Evolutionary conservation across 1,140 invertebrate genomes (phyloP).

Genomic region (Bombus ignitus): DNA sequence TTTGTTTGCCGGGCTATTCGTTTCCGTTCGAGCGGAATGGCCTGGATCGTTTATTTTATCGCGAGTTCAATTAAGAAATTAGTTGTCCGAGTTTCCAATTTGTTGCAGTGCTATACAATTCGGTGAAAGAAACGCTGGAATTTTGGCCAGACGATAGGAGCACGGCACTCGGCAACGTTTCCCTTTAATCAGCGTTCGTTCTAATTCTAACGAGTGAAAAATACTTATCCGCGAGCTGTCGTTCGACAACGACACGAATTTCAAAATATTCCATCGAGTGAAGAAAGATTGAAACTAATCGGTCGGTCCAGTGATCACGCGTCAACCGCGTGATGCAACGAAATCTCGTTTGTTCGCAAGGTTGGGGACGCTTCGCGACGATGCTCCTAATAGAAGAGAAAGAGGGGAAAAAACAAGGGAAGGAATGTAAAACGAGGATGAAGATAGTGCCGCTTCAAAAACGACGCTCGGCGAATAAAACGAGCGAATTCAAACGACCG

Average conservation of each 20-base stretch:
- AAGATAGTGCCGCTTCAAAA: constrained; percentile 6
- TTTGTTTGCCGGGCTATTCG: no score
- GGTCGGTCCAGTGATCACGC: no score
- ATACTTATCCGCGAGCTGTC: constrained; percentile 1
- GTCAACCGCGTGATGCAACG: no score
- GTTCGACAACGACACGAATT: not conserved
- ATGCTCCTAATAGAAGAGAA: not conserved
- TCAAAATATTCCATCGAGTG: not conserved
- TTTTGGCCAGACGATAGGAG: not conserved
- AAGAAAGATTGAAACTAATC: not conserved
- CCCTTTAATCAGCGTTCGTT: not conserved
- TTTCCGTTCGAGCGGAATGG: no score
- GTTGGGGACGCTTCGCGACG: not conserved
- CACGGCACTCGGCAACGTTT: not conserved
- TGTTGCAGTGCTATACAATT: not conserved
- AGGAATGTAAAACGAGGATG: not conserved
- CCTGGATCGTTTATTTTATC: no score
- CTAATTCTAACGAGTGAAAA: constrained; percentile 15
- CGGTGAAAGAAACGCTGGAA: not conserved
- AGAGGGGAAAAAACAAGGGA: not conserved
- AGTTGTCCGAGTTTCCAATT: no score
- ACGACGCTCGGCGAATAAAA: not conserved
- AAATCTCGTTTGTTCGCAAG: not conserved
- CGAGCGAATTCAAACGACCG: constrained; percentile 13
- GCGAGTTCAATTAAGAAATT: no score